These are phyloP conservation scores for Actinia equina DNA, from an alignment of 64 coral and sea anemone genomes.

Conservation along the genomic window DNA sequence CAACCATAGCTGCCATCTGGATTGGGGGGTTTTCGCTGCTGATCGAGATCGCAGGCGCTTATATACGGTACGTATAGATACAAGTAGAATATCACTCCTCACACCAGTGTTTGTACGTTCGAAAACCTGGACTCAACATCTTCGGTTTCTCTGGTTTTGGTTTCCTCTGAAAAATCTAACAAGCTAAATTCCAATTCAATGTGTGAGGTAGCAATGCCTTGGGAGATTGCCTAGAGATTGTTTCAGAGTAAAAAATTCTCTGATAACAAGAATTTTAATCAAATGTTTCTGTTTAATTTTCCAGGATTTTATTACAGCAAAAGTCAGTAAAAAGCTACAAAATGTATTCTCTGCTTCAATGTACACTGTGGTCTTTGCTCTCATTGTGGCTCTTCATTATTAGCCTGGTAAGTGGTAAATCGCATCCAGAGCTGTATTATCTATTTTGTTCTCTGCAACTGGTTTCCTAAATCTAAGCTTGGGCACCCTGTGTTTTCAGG, in stretches of 20 bases:
- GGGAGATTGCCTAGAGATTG: too few relatives aligned
- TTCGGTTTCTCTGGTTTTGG: too few relatives aligned
- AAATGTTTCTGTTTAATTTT: neutral
- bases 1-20: slow-evolving; percentile 67
- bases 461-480: neutral
- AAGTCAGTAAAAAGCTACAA: neutral
- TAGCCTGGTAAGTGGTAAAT: slow-evolving; percentile 66
- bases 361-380: slow-evolving; percentile 30
- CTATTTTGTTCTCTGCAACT: neutral
- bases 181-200: too few relatives aligned
- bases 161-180: too few relatives aligned
- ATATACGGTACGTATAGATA: slow-evolving; percentile 29
- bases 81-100: too few relatives aligned
- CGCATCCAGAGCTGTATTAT: neutral
- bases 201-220: too few relatives aligned
- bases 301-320: neutral
- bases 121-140: too few relatives aligned
- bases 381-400: slow-evolving; percentile 63
- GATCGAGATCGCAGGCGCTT: slow-evolving; percentile 56
- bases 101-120: too few relatives aligned
- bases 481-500: neutral
- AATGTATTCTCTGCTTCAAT: slow-evolving; percentile 42
- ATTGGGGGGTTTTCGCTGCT: slow-evolving; percentile 67
- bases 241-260: too few relatives aligned
- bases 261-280: too few relatives aligned